These are phyloP conservation scores for Psix sp. DNA, from an alignment of 1,140 invertebrate species.

Conservation along the genomic window DNA sequence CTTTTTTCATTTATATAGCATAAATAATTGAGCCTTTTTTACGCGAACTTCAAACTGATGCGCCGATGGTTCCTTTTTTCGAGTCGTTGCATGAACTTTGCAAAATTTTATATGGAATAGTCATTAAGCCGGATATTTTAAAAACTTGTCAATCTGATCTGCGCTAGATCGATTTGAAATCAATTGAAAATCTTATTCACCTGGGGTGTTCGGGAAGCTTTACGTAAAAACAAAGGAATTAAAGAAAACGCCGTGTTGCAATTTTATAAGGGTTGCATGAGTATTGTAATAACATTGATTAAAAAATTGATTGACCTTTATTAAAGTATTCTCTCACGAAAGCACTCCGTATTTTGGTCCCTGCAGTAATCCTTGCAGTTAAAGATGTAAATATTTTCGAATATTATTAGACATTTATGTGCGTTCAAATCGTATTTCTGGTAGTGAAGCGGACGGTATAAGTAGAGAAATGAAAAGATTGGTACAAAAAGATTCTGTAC, in stretches of 20 bases:
- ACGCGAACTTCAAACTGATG: constrained; percentile 45
- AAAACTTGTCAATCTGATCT: too few species aligned
- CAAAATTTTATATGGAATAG: too few species aligned
- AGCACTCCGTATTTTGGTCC: not conserved
- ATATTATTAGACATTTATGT: constrained; percentile 23
- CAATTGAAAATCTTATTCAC: too few species aligned
- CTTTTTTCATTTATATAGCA: constrained; percentile 40
- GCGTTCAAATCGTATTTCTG: constrained; percentile 22
- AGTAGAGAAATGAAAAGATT: constrained; percentile 20
- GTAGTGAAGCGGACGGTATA: constrained; percentile 29
- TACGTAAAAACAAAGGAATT: too few species aligned
- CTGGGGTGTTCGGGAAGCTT: too few species aligned
- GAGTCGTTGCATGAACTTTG: constrained; percentile 4
- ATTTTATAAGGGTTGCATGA: too few species aligned
- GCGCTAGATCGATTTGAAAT: too few species aligned
- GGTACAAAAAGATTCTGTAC: constrained; percentile 5
- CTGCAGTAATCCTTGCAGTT: not conserved
- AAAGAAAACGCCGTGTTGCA: too few species aligned
- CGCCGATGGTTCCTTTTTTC: constrained; percentile 38
- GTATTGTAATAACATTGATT: too few species aligned
- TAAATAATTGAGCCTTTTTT: constrained; percentile 51
- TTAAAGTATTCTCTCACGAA: not conserved
- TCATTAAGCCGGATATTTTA: too few species aligned
- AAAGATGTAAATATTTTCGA: constrained; percentile 6
- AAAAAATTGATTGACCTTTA: too few species aligned